Evolutionary conservation across 2,797 vertebrate genomes (phyloP).

Genomic region (Atherinosoma microstoma): DNA sequence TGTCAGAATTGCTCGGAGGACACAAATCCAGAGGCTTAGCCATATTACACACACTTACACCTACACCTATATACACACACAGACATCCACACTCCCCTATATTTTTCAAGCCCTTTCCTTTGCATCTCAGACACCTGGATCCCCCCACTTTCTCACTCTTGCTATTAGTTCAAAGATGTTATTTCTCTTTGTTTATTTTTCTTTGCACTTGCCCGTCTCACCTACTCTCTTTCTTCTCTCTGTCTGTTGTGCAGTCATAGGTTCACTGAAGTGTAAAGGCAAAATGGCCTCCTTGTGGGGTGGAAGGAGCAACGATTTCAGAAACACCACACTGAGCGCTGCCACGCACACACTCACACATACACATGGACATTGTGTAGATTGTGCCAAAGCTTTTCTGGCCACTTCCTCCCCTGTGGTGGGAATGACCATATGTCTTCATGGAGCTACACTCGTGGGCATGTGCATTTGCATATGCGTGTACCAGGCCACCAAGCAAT

Average conservation of each 20-base stretch:
- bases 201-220: conserved; percentile 10
- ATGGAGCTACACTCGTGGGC: conserved; percentile 41
- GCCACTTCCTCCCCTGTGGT: conserved; percentile 54
- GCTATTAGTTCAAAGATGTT: conserved; percentile 26
- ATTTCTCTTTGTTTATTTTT: conserved; percentile 18
- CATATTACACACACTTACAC: conserved; percentile 70
- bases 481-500: conserved; percentile 32
- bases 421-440: conserved; percentile 73
- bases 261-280: conserved; percentile 55
- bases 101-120: conserved; percentile 37
- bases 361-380: conserved; percentile 26
- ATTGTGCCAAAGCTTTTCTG: conserved; percentile 58
- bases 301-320: conserved; percentile 56
- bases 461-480: conserved; percentile 28
- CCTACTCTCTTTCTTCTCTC: conserved; percentile 15
- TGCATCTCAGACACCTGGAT: conserved; percentile 42
- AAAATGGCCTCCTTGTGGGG: conserved; percentile 66
- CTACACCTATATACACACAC: conserved; percentile 18
- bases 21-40: conserved; percentile 72
- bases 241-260: conserved; percentile 58
- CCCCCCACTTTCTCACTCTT: not conserved
- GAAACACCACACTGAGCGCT: conserved; percentile 59
- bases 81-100: conserved; percentile 25
- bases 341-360: conserved; percentile 17
- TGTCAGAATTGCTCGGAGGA: conserved; percentile 60